phyloP scores from a whole-genome alignment of 1,140 invertebrate species.

The Leptinotarsa undecemlineata region DNA sequence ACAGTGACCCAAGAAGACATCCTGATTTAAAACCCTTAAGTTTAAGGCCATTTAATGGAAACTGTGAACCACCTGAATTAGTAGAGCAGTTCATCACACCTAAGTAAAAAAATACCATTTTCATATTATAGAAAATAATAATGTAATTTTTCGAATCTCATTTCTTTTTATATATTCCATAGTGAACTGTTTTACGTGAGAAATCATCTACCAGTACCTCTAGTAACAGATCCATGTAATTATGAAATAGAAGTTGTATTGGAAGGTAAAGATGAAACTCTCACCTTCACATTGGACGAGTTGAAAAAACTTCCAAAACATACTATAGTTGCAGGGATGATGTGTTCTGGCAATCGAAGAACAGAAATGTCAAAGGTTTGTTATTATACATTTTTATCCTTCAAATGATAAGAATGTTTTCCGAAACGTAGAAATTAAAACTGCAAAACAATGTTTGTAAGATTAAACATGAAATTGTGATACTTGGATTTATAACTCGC shows the following conservation, averaged over 20 bases:
- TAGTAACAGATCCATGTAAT: conserved; percentile 64
- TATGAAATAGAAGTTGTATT: conserved; percentile 78
- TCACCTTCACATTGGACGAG: conserved; percentile 67
- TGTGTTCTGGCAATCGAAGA: conserved; percentile 95
- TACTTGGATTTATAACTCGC: no score
- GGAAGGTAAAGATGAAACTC: conserved; percentile 56
- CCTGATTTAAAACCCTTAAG: conserved; percentile 77
- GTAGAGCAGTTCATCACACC: conserved; percentile 86
- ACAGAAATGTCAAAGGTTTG: conserved; percentile 84
- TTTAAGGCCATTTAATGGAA: conserved; percentile 92
- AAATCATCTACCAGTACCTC: conserved; percentile 95
- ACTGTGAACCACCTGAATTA: conserved; percentile 79
- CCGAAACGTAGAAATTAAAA: no score
- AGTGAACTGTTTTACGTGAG: conserved; percentile 94
- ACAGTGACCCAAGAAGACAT: conserved; percentile 81
- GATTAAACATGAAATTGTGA: no score
- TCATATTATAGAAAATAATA: no score
- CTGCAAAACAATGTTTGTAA: no score
- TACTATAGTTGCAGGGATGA: conserved; percentile 80
- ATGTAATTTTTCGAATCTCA: no score
- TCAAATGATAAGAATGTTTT: no score
- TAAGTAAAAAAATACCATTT: conserved; percentile 60
- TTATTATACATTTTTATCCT: background rate
- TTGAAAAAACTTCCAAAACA: conserved; percentile 77
- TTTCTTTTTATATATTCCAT: conserved; percentile 49